Evolutionary conservation across 2,888 invertebrate species (phyloP), one percentile per base, ranked within the genome.

Genomic region (Melieria crassipennis): DNA sequence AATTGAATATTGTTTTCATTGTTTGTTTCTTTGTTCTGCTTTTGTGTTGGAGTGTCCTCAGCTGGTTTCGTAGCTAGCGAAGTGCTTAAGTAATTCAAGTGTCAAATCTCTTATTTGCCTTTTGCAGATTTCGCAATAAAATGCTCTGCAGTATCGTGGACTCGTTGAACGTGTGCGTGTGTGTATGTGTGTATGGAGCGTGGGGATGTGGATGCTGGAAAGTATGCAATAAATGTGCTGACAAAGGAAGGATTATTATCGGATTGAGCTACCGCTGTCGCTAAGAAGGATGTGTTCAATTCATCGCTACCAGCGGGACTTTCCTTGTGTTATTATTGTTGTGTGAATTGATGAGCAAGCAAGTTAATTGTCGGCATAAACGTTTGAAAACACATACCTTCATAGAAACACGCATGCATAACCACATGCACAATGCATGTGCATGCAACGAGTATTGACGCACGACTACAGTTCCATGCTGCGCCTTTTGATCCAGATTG

Each of bases 51-150:
- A 69, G 64, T 69, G 69, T 63, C n/a, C 69, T 69, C 57, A 63
- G 63, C 55, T 69, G 57, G 69, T 69, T 66, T 47, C 62, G 63
- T 73, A 73, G 74, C 74, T 74, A 60, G 69, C 72, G 72, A 73
- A 75, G 57, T 75, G 72, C 74, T 75, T 75, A 67, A 81, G 83
- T 84, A 84, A 85, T 84, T 84, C 85, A 81, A 85, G 85, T 85
- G 85, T 84, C 84, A 84, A 84, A 81, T 81, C 82, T 83, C 77
- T 83, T 84, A 83, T 84, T 85, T 84, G 83, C 82, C 83, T 84
- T 84, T 84, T 84, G 79, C 82, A 82, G 83, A 84, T 85, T 81
- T 83, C 77, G 80, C 84, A 84, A 84, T 83, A 84, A 82, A 81
- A 80, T 79, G 78, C 78, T 80, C 71, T 76, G 76, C 78, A 30